Conservation (phyloP, 2,888 invertebrate species). For the Slavum lentiscoides region DNA sequence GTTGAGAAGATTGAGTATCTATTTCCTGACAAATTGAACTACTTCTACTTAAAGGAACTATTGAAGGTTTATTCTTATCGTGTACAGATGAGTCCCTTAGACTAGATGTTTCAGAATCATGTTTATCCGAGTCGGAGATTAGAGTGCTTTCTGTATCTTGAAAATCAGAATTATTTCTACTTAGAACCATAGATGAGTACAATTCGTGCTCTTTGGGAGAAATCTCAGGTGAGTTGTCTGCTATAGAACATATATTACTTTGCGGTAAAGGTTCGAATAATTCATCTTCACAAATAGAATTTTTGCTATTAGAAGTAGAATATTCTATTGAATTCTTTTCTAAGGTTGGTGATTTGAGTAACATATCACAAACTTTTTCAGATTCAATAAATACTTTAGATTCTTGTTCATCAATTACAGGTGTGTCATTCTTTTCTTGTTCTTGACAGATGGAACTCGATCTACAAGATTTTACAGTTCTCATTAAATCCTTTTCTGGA, state of each 20-base stretch:
- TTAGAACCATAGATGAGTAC: background rate
- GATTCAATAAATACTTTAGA: background rate
- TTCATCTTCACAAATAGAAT: background rate
- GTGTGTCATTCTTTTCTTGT: background rate
- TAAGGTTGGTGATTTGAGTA: background rate
- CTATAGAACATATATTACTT: background rate
- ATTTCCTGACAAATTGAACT: constrained; percentile 12
- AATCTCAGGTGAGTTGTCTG: background rate
- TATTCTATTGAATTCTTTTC: background rate
- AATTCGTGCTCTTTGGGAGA: background rate
- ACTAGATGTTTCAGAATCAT: background rate
- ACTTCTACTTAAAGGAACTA: background rate
- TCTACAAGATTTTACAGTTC: background rate
- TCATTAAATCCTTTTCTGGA: background rate
- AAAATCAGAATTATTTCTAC: background rate
- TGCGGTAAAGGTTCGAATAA: background rate
- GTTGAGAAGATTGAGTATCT: constrained; percentile 27
- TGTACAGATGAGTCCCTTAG: constrained; percentile 5
- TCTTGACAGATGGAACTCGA: background rate
- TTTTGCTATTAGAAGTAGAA: background rate
- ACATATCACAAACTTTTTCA: background rate
- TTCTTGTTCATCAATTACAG: background rate
- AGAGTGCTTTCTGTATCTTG: background rate
- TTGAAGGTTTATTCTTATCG: background rate
- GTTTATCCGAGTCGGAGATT: background rate